Conservation (phyloP, 2,797 vertebrate genomes). For the Emydoidea blandingii region DNA sequence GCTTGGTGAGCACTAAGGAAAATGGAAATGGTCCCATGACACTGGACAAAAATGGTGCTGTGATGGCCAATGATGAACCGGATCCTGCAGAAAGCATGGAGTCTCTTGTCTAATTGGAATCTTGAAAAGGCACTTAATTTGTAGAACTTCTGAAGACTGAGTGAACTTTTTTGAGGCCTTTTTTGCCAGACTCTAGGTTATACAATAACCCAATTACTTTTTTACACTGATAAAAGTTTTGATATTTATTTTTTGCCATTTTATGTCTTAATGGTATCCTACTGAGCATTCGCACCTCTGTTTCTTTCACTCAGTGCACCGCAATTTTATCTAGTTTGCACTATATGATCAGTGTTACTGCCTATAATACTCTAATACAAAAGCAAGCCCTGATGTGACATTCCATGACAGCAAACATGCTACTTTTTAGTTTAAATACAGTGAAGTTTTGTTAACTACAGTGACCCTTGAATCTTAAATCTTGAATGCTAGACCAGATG, state of each 20-base stretch:
- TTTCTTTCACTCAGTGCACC: conserved; percentile 91
- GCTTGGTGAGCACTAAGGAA: conserved; percentile 92
- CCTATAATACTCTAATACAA: conserved; percentile 89
- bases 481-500: conserved; percentile 75
- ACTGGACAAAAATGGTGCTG: conserved; percentile 90
- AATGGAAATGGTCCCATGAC: conserved; percentile 85
- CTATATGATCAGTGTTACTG: conserved; percentile 99
- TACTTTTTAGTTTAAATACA: conserved; percentile 78
- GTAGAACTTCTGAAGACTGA: conserved; percentile 93
- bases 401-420: conserved; percentile 79
- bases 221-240: conserved; percentile 99
- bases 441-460: conserved; percentile 77
- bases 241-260: conserved; percentile 99
- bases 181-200: conserved; percentile 99
- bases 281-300: conserved; percentile 95
- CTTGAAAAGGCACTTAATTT: conserved; percentile 88
- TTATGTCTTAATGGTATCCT: conserved; percentile 99
- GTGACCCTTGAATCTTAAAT: conserved; percentile 72
- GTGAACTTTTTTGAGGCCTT: conserved; percentile 98
- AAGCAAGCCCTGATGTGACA: conserved; percentile 84
- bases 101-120: conserved; percentile 89
- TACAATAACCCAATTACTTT: conserved; percentile 98
- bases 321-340: conserved; percentile 96
- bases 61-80: conserved; percentile 89
- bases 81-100: conserved; percentile 96